Conservation (phyloP, 2,797 vertebrate species). For the Chelon labrosus region DNA sequence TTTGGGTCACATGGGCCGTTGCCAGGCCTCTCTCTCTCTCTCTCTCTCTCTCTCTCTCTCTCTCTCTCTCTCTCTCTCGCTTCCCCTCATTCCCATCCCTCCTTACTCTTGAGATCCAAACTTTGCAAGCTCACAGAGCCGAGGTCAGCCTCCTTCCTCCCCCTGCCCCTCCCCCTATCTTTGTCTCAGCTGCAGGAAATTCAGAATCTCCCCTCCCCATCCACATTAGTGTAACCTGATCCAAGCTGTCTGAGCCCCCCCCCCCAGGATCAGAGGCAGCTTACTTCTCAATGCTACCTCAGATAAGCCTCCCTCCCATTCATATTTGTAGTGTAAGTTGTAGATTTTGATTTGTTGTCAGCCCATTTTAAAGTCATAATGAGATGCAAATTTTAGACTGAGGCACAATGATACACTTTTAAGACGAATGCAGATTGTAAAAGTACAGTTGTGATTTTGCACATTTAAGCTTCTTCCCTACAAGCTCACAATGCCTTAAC, state of each 20-base stretch:
- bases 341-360: too few relatives aligned
- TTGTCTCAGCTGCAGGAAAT: slow-evolving; percentile 58
- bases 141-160: slow-evolving; percentile 42
- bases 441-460: neutral
- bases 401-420: too few relatives aligned
- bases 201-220: slow-evolving; percentile 33
- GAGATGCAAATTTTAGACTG: too few relatives aligned
- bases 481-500: neutral
- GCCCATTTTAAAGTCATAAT: too few relatives aligned
- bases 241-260: slow-evolving; percentile 42
- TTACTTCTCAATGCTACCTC: slow-evolving; percentile 44
- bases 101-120: slow-evolving; percentile 59
- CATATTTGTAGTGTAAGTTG: slow-evolving; percentile 12
- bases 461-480: neutral
- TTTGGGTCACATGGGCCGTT: slow-evolving; percentile 64
- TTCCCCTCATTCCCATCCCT: slow-evolving; percentile 35
- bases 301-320: slow-evolving; percentile 67
- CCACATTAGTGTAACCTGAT: slow-evolving; percentile 73
- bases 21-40: slow-evolving; percentile 44
- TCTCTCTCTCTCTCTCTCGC: slow-evolving; percentile 4
- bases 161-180: neutral
- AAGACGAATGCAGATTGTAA: too few relatives aligned
- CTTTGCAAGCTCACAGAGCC: slow-evolving; percentile 53
- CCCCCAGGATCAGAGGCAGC: slow-evolving; percentile 52
- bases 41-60: slow-evolving; percentile 8